Evolutionary conservation across 2,113 vertebrate genomes (phyloP).

Genomic region (Zootoca vivipara): DNA sequence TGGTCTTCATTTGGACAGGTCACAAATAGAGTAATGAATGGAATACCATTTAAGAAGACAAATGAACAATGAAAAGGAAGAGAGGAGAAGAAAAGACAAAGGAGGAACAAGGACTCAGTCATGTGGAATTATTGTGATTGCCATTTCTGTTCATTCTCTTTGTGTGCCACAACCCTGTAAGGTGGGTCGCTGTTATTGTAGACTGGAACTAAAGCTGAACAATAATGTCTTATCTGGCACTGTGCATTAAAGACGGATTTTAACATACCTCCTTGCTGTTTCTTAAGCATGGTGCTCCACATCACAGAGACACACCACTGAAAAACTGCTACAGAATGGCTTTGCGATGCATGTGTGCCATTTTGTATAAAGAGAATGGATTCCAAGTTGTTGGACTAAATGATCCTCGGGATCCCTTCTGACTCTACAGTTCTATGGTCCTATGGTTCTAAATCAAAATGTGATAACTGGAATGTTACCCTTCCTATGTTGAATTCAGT

Average conservation of each 20-base stretch:
- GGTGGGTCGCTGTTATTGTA: not conserved
- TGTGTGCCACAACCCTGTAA: not conserved
- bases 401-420: too few species aligned
- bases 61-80: not conserved
- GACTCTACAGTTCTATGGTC: too few species aligned
- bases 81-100: not conserved
- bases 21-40: not conserved
- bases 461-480: not conserved
- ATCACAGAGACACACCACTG: not conserved
- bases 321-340: not conserved
- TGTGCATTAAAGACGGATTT: not conserved
- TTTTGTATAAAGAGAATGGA: not conserved
- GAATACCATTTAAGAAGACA: not conserved
- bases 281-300: not conserved
- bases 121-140: not conserved
- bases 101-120: not conserved
- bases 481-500: not conserved
- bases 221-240: not conserved
- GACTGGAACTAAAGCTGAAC: not conserved
- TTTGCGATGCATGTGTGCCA: not conserved
- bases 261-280: not conserved
- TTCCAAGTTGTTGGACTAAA: not conserved
- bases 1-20: not conserved
- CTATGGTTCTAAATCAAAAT: not conserved
- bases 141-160: not conserved